A percentile compares a stretch with the other conserved stretches of the same genome.
Conservation (phyloP, 2,888 invertebrate species). For the Parnassius orleans region DNA sequence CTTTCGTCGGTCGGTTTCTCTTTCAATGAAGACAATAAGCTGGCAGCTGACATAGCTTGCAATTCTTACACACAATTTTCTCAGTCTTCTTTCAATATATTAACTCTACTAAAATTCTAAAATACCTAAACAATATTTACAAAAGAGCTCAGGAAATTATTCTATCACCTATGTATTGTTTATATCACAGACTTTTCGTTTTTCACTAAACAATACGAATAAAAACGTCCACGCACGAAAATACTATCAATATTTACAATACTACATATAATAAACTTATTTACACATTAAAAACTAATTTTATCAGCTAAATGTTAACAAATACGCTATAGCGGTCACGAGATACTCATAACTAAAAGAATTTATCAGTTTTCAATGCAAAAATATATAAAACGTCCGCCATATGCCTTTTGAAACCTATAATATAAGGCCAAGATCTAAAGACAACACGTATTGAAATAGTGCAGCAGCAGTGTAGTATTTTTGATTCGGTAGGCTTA, state of each 20-base stretch:
- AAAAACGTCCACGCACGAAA: conserved; percentile 81
- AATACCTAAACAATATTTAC: conserved; percentile 78
- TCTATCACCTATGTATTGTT: conserved; percentile 79
- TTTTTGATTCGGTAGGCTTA: conserved; percentile 50
- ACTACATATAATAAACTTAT: conserved; percentile 78
- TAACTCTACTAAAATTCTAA: conserved; percentile 74
- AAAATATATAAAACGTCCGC: conserved; percentile 82
- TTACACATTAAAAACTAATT: conserved; percentile 80
- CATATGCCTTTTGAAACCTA: conserved; percentile 80
- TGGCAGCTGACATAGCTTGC: conserved; percentile 79
- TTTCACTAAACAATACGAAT: conserved; percentile 80
- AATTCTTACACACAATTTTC: conserved; percentile 64
- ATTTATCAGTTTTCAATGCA: conserved; percentile 81
- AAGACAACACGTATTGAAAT: conserved; percentile 25
- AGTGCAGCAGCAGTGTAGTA: conserved; percentile 22
- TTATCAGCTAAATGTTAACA: conserved; percentile 77
- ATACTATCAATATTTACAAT: conserved; percentile 79
- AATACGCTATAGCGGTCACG: conserved; percentile 78
- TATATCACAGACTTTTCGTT: conserved; percentile 84
- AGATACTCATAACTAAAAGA: conserved; percentile 81
- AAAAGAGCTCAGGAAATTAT: conserved; percentile 76
- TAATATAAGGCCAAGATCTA: conserved; percentile 50
- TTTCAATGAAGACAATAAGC: conserved; percentile 73
- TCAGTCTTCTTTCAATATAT: conserved; percentile 79
- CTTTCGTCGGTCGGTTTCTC: conserved; percentile 73